Conservation (phyloP, 2,797 vertebrate genomes). For the Aphelocoma californica region DNA sequence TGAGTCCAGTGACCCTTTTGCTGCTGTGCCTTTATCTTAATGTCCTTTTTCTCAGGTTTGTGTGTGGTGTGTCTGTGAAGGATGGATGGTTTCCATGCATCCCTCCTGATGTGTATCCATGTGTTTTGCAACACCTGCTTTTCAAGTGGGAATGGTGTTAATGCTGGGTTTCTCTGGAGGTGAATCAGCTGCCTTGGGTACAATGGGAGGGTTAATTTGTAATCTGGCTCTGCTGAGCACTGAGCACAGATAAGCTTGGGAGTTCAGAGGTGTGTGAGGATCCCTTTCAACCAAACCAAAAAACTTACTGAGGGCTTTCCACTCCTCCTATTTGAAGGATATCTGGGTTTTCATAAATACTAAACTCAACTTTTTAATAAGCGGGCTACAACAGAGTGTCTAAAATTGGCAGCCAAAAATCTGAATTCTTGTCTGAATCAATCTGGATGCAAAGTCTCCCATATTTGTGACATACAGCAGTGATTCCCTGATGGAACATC, state of each 20-base stretch:
- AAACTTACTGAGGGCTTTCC: not conserved
- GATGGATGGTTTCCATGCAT: not conserved
- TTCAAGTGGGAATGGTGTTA: not conserved
- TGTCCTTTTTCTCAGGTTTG: not conserved
- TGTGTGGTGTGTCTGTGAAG: not conserved
- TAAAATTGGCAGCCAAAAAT: not conserved
- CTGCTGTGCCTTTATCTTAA: not conserved
- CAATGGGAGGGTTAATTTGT: slow-evolving; percentile 38
- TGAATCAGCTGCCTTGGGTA: not conserved
- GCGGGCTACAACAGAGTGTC: not conserved
- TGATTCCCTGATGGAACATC: not conserved
- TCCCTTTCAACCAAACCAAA: not conserved
- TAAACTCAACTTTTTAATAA: not conserved
- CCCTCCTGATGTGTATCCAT: not conserved
- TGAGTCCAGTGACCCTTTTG: not conserved
- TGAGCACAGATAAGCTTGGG: not conserved
- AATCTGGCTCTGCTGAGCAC: not conserved
- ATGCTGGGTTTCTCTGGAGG: not conserved
- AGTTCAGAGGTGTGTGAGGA: not conserved
- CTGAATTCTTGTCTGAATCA: not conserved
- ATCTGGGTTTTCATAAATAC: not conserved
- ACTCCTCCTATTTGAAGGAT: not conserved
- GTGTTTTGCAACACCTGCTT: not conserved
- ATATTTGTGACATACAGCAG: not conserved
- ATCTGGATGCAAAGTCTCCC: not conserved